Evolutionary conservation across 2,888 invertebrate species (phyloP).

Genomic region (Ypsolopha sequella): DNA sequence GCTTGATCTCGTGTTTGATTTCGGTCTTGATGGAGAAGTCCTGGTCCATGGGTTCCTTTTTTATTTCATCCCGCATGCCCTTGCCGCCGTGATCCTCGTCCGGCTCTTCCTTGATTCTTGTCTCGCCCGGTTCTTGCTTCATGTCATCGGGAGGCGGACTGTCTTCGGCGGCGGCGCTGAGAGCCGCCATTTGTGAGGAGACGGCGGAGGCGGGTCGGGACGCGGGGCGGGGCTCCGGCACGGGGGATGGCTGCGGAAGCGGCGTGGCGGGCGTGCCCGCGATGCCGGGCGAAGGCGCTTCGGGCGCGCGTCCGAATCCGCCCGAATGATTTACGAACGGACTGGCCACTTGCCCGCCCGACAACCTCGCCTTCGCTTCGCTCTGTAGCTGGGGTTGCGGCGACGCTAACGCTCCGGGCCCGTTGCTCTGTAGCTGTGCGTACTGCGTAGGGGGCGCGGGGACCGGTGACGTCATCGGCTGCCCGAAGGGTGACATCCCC

Average conservation of each 20-base stretch:
- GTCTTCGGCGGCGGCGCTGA: conserved; percentile 75
- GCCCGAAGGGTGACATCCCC: conserved; percentile 81
- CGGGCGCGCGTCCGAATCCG: conserved; percentile 40
- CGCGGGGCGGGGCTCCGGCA: conserved; percentile 55
- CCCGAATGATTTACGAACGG: conserved; percentile 63
- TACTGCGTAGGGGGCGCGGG: conserved; percentile 50
- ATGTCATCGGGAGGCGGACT: conserved; percentile 76
- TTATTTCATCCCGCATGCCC: conserved; percentile 75
- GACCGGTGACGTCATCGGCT: conserved; percentile 73
- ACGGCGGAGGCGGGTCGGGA: conserved; percentile 65
- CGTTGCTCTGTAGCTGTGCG: conserved; percentile 72
- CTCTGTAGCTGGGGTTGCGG: conserved; percentile 70
- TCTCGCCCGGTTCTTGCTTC: conserved; percentile 77
- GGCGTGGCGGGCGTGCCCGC: conserved; percentile 28
- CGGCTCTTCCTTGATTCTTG: conserved; percentile 78
- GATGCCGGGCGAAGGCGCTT: conserved; percentile 31
- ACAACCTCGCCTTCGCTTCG: conserved; percentile 69
- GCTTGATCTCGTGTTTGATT: conserved; percentile 45
- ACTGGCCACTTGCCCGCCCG: conserved; percentile 59
- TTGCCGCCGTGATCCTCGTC: conserved; percentile 72
- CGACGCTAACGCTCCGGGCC: conserved; percentile 61
- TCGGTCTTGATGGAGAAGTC: conserved; percentile 24
- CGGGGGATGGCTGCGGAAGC: conserved; percentile 20
- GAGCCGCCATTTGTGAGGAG: conserved; percentile 80
- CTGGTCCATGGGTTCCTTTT: conserved; percentile 52